phyloP scores from a whole-genome alignment of 2,113 vertebrate species.

The Anolis sagrei region DNA sequence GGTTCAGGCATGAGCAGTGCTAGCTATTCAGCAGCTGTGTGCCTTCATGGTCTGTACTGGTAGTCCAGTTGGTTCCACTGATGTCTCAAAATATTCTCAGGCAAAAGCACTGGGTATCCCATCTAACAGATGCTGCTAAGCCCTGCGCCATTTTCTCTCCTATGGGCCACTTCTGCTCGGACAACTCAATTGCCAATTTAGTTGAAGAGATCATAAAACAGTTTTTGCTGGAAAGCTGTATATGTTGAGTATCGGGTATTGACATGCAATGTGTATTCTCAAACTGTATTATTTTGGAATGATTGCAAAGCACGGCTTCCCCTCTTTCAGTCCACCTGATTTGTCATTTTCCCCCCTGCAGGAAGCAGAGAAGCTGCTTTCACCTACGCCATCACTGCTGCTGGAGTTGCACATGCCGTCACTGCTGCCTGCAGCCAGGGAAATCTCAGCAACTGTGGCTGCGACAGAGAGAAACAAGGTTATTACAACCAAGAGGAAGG shows the following conservation, averaged over 20 bases:
- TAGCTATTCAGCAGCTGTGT: background rate
- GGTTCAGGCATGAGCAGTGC: too few species aligned
- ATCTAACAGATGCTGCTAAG: background rate
- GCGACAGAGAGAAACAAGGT: slow-evolving; percentile 97
- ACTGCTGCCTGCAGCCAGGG: slow-evolving; percentile 96
- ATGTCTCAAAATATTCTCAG: too few species aligned
- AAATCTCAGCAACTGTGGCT: slow-evolving; percentile 97
- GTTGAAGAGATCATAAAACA: background rate
- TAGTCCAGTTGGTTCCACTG: background rate
- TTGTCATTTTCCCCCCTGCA: slow-evolving; percentile 67
- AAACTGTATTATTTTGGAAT: background rate
- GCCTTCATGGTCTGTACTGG: background rate
- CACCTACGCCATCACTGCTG: slow-evolving; percentile 96
- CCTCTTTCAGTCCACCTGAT: background rate
- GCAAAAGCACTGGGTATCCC: too few species aligned
- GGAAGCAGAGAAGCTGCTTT: slow-evolving; percentile 98
- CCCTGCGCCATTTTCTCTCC: background rate
- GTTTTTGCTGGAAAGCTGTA: background rate
- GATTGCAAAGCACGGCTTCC: background rate
- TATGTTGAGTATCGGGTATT: background rate
- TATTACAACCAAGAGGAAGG: slow-evolving; percentile 96
- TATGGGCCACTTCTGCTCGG: background rate
- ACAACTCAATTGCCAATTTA: too few species aligned
- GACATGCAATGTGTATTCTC: too few species aligned
- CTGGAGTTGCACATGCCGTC: slow-evolving; percentile 94